Evolutionary conservation across 2,888 invertebrate genomes (phyloP).

Genomic region (Gastrophysa polygoni): DNA sequence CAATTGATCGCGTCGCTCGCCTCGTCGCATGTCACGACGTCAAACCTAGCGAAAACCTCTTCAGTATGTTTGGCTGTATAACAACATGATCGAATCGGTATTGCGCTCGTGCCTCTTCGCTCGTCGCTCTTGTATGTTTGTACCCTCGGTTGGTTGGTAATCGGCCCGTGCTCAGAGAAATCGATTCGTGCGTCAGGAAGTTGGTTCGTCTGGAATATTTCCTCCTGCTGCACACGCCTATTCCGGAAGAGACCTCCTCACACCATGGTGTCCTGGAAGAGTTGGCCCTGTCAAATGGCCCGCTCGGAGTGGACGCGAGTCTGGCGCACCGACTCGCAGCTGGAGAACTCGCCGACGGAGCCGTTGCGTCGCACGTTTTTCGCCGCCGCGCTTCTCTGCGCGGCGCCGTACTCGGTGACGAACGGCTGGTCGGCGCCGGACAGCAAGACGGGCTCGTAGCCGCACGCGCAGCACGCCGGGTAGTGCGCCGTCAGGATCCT

Average conservation of each 20-base stretch:
- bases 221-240: background rate
- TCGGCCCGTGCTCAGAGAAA: no score
- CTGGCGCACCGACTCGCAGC: conserved; percentile 71
- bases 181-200: no score
- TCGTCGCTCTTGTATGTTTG: no score
- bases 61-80: no score
- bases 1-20: no score
- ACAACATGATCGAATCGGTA: no score
- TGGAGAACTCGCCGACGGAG: conserved; percentile 70
- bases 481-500: conserved; percentile 84
- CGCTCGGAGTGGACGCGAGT: conserved; percentile 64
- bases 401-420: conserved; percentile 75
- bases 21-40: no score
- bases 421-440: conserved; percentile 71
- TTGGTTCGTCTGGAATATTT: background rate
- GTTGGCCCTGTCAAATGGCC: conserved; percentile 56
- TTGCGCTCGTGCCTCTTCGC: no score
- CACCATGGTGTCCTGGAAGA: conserved; percentile 55
- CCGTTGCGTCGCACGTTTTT: conserved; percentile 70
- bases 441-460: conserved; percentile 63
- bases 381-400: conserved; percentile 77
- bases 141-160: no score
- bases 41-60: no score
- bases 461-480: conserved; percentile 72
- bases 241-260: no score